Percentiles rank a stretch among this genome's conserved stretches.
Evolutionary conservation across 2,113 vertebrate genomes (phyloP).

Genomic region (Psophia crepitans): DNA sequence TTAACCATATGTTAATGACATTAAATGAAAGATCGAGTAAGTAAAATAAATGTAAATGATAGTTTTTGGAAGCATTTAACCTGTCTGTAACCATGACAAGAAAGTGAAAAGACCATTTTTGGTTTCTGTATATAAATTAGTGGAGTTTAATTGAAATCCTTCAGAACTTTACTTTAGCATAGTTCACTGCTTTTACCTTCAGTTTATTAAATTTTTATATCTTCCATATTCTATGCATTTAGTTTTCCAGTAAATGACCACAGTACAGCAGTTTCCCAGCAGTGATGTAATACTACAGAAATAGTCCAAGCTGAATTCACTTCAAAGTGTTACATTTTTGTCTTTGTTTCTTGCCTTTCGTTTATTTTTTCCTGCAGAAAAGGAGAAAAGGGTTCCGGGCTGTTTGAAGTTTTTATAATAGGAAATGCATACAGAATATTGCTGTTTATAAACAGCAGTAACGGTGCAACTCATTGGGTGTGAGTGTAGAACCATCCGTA

Average conservation of each 20-base stretch:
- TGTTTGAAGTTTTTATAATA: background rate
- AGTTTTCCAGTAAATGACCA: conserved; percentile 60
- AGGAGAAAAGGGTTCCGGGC: background rate
- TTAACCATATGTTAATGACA: conserved; percentile 53
- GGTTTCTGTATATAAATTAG: background rate
- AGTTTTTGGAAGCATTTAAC: conserved; percentile 33
- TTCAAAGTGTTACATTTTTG: conserved; percentile 28
- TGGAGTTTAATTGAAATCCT: background rate
- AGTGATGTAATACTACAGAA: conserved; percentile 56
- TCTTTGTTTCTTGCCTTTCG: background rate
- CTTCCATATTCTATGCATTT: conserved; percentile 49
- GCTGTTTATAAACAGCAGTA: conserved; percentile 5
- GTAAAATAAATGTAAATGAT: conserved; percentile 29
- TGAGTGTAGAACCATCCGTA: background rate
- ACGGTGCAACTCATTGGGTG: background rate
- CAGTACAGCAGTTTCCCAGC: conserved; percentile 58
- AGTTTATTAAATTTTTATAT: conserved; percentile 60
- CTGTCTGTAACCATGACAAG: background rate
- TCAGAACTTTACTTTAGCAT: background rate
- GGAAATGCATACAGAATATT: background rate
- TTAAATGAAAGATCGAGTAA: conserved; percentile 23
- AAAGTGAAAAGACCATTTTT: conserved; percentile 13
- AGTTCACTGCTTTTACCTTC: conserved; percentile 1
- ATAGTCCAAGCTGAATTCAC: background rate
- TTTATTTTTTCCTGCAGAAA: background rate